Base-by-base conservation (phyloP, 2,888 invertebrate species). In the Malthinus seriepunctatus region DNA sequence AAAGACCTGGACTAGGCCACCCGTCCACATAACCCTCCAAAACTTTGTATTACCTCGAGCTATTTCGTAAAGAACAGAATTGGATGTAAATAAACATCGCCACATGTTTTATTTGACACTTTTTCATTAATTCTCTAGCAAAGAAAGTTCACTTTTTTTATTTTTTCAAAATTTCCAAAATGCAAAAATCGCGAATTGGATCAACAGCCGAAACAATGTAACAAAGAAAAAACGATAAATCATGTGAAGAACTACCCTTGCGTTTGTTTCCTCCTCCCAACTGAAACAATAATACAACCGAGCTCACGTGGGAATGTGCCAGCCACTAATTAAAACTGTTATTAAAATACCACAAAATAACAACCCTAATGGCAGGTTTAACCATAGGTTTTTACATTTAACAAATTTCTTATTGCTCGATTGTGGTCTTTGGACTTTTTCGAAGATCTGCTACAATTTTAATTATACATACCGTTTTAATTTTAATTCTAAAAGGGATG, bases 331-430 rank as follows among this genome's bases (percentile, higher is more conserved):
- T 71, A 71, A 71, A 70, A 71, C 55, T 66, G 68, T 68, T 69
- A 71, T 72, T 70, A 72, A 72, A 72, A 71, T 70, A 64, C 69
- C 71, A 67, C 68, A 68, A 70, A 67, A 67, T 65, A 63, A 60
- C 63, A 56, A 49, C 35, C 58, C 52, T 53, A 53, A 59, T 54
- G 54, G 59, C 51, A 34, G 50, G 58, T 54, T 51, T 59, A 42
- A 51, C 60, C 60, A 47, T 38, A 44, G 55, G 34, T 55, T 60
- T 55, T 59, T 37, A 45, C 54, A 51, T 54, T 59, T 59, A 54
- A 59, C 59, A 59, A 54, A 54, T 59, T 54, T 52, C 54, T 57
- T 50, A 59, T 59, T 54, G 50, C 53, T 45, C 34, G 49, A 35
- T 46, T 44, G 46, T 51, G 32, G 51, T 31, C 39, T 38, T 38